Base-by-base conservation (phyloP, 2,888 invertebrate species). In the Tinea trinotella region DNA sequence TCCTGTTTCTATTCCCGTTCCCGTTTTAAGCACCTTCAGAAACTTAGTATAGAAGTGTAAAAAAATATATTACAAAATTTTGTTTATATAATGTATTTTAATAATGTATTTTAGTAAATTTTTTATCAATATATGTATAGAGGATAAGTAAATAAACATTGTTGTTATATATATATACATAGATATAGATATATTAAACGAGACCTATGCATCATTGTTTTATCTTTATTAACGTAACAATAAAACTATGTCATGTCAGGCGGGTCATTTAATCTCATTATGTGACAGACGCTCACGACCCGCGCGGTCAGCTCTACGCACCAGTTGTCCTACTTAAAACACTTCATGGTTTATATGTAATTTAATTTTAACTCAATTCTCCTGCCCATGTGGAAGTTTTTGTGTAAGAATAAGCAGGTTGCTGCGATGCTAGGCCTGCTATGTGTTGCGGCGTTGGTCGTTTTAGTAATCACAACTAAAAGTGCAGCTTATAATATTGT, bases 401-500 rank as follows among this genome's bases (percentile, higher is more conserved):
- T 84, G 69, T 68, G 63, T 67, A 66, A 56, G 13, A 83, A 84
- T 56, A 82, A 78, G 64, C 81, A 53, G 53, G 77, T 70, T 55
- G 77, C 79, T 34, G 82, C 78, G 57, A 85, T 85, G 85, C 61
- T 84, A 59, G 83, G 73, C 15, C 59, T 85, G 59, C 64, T 85
- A 55, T 60, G 65, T 3, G 64, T 64, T 7, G 81, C 81, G 6
- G 79, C 81, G 1, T 57, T 82, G 35, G 71, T 82, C 46, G 76
- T 75, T 4, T 64, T 81, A 13, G 63, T 74, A 6, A 58, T 84
- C 56, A 64, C 78, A 7, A 76, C 81, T 3, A 79, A 65, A 56
- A 72, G 80, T 1, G 60, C 66, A 7, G 64, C 65, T 44, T 64
- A 66, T 34, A 59, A 57, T 6, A 54, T 57, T 0, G 68, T 63